These are phyloP conservation scores for Coelopa pilipes DNA, from an alignment of 2,888 invertebrate species.

Conservation along the genomic window DNA sequence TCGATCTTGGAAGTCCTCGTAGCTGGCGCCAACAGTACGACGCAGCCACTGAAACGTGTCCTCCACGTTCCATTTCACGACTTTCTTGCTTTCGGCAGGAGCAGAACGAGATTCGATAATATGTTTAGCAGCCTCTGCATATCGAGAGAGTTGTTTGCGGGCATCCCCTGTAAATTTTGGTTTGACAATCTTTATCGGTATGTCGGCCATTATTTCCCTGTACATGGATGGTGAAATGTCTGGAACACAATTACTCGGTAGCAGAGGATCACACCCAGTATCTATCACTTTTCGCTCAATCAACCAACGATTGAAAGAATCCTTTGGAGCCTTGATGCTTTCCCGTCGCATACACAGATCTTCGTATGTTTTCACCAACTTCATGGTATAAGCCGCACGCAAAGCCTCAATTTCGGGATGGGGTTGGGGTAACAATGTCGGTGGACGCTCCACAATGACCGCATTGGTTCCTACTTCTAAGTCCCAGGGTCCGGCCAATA, in stretches of 20 bases:
- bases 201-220: conserved; percentile 97
- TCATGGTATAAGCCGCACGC: conserved; percentile 82
- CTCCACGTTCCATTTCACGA: conserved; percentile 98
- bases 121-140: conserved; percentile 96
- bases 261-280: conserved; percentile 87
- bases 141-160: conserved; percentile 89
- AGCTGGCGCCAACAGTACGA: conserved; percentile 91
- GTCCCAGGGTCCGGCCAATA: conserved; percentile 93
- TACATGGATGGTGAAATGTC: conserved; percentile 96
- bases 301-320: conserved; percentile 96
- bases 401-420: conserved; percentile 94
- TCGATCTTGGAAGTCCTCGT: conserved; percentile 85
- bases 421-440: conserved; percentile 87
- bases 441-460: conserved; percentile 81
- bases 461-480: conserved; percentile 93
- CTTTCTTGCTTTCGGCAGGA: conserved; percentile 92
- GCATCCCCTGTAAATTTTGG: conserved; percentile 95
- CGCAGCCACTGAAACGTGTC: conserved; percentile 97
- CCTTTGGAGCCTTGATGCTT: conserved; percentile 93
- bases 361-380: conserved; percentile 90
- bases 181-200: conserved; percentile 94
- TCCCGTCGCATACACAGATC: conserved; percentile 93
- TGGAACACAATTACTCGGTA: conserved; percentile 91
- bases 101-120: conserved; percentile 95
- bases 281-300: conserved; percentile 95